Evolutionary conservation across 2,888 invertebrate genomes (phyloP).

Genomic region (Pharmacophagus antenor): DNA sequence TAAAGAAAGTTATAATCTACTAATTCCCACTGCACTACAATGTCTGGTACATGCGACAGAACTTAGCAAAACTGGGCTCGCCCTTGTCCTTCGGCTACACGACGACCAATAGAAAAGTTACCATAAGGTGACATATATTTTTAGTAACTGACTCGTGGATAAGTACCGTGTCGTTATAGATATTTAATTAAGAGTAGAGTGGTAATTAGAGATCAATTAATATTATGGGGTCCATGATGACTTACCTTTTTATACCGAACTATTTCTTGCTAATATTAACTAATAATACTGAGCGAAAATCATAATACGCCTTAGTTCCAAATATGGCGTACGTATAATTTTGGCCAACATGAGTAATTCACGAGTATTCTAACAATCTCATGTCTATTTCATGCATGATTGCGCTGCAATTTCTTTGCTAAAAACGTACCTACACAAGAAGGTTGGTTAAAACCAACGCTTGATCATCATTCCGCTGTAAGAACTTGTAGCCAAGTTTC

Average conservation of each 20-base stretch:
- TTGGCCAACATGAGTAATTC: constrained; percentile 74
- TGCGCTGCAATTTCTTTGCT: constrained; percentile 8
- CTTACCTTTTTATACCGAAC: constrained; percentile 46
- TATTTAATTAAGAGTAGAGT: constrained; percentile 15
- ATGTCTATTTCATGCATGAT: constrained; percentile 27
- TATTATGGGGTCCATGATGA: constrained; percentile 58
- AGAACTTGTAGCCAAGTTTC: constrained; percentile 17
- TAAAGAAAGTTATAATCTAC: constrained; percentile 10
- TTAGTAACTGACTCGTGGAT: not conserved
- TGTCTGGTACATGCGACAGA: not conserved
- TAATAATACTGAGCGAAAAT: constrained; percentile 76
- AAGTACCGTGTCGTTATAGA: not conserved
- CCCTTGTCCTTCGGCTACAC: not conserved
- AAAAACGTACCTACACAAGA: not conserved
- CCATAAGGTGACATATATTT: not conserved
- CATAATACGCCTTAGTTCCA: constrained; percentile 59
- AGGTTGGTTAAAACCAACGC: constrained; percentile 13
- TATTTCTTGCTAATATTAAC: constrained; percentile 55
- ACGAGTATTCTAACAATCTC: constrained; percentile 38
- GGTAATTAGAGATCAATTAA: constrained; percentile 20
- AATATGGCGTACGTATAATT: constrained; percentile 66
- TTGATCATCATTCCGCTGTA: constrained; percentile 8
- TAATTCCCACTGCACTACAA: constrained; percentile 23
- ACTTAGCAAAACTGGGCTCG: not conserved
- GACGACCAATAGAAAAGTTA: constrained; percentile 1